Evolutionary conservation across 2,888 invertebrate genomes (phyloP).

Genomic region (Caenorhabditis uteleia): DNA sequence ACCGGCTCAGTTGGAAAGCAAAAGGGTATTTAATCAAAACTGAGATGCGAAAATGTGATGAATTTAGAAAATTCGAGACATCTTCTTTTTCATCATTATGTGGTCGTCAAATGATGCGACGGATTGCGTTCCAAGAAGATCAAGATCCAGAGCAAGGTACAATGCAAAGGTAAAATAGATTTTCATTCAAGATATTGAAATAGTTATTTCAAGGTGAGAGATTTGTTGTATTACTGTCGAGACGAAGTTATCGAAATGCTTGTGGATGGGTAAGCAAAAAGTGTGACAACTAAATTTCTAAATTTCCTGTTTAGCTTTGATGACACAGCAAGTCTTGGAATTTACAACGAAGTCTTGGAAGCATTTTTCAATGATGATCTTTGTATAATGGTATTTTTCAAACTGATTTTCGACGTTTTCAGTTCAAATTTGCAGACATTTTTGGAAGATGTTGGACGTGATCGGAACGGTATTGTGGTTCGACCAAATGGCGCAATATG

Average conservation of each 20-base stretch:
- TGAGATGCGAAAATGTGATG: neutral
- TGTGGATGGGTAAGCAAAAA: conserved; percentile 17
- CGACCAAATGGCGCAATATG: conserved; percentile 11
- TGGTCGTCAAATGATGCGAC: conserved; percentile 20
- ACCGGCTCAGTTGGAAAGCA: neutral
- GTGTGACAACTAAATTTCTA: too few relatives aligned
- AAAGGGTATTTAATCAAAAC: conserved; percentile 3
- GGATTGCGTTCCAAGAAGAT: conserved; percentile 1
- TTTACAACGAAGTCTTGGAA: conserved; percentile 23
- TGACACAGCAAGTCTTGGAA: neutral
- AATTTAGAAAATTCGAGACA: conserved; percentile 27
- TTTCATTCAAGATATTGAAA: too few relatives aligned
- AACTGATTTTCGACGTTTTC: neutral
- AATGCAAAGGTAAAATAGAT: too few relatives aligned
- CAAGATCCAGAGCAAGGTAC: conserved; percentile 1
- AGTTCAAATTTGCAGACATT: conserved; percentile 6
- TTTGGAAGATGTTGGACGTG: conserved; percentile 10
- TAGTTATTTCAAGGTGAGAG: too few relatives aligned
- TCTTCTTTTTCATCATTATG: conserved; percentile 4
- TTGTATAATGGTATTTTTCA: conserved; percentile 1
- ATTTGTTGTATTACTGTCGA: conserved; percentile 11
- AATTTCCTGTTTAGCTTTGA: too few relatives aligned
- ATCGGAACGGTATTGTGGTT: neutral
- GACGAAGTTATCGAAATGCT: conserved; percentile 5
- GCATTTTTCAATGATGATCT: conserved; percentile 10